Evolutionary conservation across 2,113 vertebrate genomes (phyloP).

Genomic region (Hyla sarda): DNA sequence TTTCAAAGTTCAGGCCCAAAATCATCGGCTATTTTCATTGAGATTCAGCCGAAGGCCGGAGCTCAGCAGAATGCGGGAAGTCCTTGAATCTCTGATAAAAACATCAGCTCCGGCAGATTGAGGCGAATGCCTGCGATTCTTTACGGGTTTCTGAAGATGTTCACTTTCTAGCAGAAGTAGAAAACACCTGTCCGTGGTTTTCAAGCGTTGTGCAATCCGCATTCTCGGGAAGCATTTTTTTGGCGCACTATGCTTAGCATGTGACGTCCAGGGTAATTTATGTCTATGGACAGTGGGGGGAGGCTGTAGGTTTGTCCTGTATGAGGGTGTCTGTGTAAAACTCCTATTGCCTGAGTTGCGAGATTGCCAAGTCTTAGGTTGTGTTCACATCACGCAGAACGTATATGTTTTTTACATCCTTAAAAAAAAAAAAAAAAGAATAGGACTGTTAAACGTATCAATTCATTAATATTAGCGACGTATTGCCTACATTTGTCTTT

Average conservation of each 20-base stretch:
- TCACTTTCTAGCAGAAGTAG: background rate
- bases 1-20: conserved; percentile 44
- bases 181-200: conserved; percentile 1
- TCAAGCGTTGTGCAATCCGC: background rate
- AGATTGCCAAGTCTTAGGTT: too few species aligned
- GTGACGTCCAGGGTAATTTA: background rate
- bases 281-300: background rate
- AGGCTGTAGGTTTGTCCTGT: background rate
- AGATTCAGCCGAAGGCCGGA: conserved; percentile 14
- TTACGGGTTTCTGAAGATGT: background rate
- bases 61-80: conserved; percentile 1
- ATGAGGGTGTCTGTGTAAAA: background rate
- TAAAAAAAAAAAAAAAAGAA: too few species aligned
- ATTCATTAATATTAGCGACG: too few species aligned
- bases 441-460: too few species aligned
- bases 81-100: conserved; percentile 20
- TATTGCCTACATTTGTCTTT: too few species aligned
- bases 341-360: background rate
- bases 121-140: background rate
- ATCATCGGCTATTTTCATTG: conserved; percentile 31
- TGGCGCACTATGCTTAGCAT: background rate
- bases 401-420: too few species aligned
- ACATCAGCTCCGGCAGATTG: background rate
- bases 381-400: too few species aligned
- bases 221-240: background rate